Percentiles rank a stretch among this genome's conserved stretches.
Conservation (phyloP, 2,113 vertebrate genomes). For the Alces alces region DNA sequence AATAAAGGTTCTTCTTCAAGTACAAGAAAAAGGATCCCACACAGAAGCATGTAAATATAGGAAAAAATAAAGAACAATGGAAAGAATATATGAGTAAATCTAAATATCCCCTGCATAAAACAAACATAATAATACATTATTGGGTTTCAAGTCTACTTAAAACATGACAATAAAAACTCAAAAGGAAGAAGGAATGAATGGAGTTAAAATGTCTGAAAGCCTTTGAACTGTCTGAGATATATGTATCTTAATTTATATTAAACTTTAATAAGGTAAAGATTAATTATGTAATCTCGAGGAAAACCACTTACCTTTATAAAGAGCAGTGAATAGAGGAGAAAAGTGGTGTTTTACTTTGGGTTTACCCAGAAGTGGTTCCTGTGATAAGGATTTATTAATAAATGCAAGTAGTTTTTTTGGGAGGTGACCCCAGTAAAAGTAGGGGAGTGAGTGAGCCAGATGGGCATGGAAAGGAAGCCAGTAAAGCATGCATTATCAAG, state of each 20-base stretch:
- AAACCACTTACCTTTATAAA: neutral
- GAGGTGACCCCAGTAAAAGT: neutral
- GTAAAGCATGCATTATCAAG: neutral
- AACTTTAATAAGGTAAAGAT: neutral
- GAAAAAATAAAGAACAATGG: neutral
- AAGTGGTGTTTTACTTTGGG: neutral
- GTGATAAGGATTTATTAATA: neutral
- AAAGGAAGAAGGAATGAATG: neutral
- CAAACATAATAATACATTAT: neutral
- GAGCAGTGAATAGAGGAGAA: neutral
- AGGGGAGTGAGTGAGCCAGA: neutral
- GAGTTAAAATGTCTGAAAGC: neutral
- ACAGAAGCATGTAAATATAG: neutral
- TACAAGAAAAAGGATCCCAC: neutral
- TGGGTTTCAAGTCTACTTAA: neutral
- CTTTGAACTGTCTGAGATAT: neutral
- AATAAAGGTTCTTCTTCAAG: neutral
- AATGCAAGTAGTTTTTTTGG: neutral
- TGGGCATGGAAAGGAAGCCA: neutral
- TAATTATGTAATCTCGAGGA: neutral
- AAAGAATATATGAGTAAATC: neutral
- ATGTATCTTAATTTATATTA: neutral
- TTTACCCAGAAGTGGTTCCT: neutral
- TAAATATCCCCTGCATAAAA: neutral
- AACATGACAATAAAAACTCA: neutral